Evolutionary conservation across 1,140 invertebrate species (phyloP), one percentile per base, ranked within the genome.

Genomic region (Zaprionus ghesquierei): DNA sequence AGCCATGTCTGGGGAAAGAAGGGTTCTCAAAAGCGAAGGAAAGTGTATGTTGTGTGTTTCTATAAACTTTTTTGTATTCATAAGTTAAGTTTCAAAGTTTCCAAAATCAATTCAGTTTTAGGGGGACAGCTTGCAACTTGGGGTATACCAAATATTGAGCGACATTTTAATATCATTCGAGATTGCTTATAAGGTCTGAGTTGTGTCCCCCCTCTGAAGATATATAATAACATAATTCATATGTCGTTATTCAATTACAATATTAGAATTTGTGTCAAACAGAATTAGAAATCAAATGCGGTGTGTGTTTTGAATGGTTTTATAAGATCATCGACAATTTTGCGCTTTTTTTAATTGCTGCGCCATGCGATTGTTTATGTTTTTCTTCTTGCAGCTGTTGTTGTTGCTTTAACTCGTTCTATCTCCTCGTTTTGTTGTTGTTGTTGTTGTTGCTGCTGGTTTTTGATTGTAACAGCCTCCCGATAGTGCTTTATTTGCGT

Each of bases 401-500:
- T 61, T 33, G 55, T n/a, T 70, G 27, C 23, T 41, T 41, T 70
- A 70, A 66, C 62, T 76, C 51, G 74, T 51, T 61, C 15, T 23
- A 51, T 71, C 56, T 71, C 61, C 53, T 68, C 54, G 22, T 38
- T 71, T 63, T 53, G 35, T 33, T 33, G n/a, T n/a, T n/a, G n/a
- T n/a, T n/a, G n/a, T n/a, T n/a, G n/a, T 33, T 13, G 31, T 54
- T 68, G 58, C 55, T 86, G 46, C 59, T 71, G n/a, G 6, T 62
- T 55, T 79, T 86, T 89, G 75, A 66, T 74, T 72, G 62, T 41
- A 50, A 68, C 75, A 85, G 89, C 89, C 89, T 89, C 89, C 89
- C 89, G 89, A 89, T 86, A 89, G 81, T 79, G 78, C 64, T 35
- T 90, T 35, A 86, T 90, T 90, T 90, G 71, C 87, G 87, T 71